phyloP scores from a whole-genome alignment of 2,797 vertebrate species.

The Hyperoplus lanceolatus region DNA sequence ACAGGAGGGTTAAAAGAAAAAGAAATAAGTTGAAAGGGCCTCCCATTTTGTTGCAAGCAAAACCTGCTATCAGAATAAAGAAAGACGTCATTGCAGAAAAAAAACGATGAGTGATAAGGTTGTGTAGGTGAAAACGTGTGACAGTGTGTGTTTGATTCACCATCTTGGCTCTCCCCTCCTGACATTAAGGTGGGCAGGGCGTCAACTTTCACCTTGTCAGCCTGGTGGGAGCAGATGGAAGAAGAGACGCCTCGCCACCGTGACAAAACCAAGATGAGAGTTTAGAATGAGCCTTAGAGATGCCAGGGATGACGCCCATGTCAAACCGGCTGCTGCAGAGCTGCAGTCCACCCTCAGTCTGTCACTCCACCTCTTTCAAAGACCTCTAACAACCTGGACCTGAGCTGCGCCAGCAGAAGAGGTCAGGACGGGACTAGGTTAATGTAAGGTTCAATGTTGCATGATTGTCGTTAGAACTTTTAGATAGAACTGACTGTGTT shows the following conservation, averaged over 20 bases:
- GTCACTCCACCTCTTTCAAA: not conserved
- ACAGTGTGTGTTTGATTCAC: constrained; percentile 26
- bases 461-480: no score
- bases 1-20: no score
- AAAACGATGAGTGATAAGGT: not conserved
- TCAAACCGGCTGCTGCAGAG: no score
- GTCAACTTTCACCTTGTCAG: constrained; percentile 51
- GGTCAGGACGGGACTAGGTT: no score
- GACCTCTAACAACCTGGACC: no score
- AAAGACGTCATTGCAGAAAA: not conserved
- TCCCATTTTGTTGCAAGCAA: not conserved
- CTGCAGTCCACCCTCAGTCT: not conserved
- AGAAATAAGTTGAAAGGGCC: not conserved
- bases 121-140: constrained; percentile 1
- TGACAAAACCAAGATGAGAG: not conserved
- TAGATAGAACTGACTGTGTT: not conserved
- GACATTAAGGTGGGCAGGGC: constrained; percentile 21
- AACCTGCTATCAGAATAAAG: not conserved
- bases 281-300: no score
- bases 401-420: no score
- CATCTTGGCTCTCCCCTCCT: constrained; percentile 34
- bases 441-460: not conserved
- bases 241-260: constrained; percentile 26
- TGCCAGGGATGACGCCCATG: no score
- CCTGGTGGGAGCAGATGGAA: constrained; percentile 63